Evolutionary conservation across 2,113 vertebrate species (phyloP).

Genomic region (Hippocampus abdominalis): DNA sequence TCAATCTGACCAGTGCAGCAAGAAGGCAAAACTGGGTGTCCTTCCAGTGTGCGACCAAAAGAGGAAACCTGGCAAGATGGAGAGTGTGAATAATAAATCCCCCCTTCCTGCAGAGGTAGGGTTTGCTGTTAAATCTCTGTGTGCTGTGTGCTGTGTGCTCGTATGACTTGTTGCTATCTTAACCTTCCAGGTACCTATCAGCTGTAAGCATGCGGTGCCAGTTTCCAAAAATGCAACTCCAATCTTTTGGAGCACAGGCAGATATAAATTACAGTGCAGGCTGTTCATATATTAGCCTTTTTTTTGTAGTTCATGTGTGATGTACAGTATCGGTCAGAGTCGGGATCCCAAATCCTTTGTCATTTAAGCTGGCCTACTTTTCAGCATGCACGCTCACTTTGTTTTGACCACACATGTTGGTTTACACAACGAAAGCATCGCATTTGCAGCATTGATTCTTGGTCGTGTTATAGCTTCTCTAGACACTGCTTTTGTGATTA

Average conservation of each 20-base stretch:
- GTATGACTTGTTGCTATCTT: background rate
- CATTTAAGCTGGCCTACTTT: background rate
- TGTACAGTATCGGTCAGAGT: background rate
- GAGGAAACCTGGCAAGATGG: slow-evolving; percentile 20
- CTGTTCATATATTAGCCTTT: background rate
- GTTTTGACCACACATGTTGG: background rate
- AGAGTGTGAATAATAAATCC: slow-evolving; percentile 13
- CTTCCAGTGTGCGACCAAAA: background rate
- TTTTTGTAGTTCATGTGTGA: background rate
- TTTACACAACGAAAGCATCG: background rate
- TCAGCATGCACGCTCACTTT: background rate
- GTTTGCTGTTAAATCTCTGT: slow-evolving; percentile 39
- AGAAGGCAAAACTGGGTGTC: slow-evolving; percentile 1
- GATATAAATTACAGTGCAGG: no score
- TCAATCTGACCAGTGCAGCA: slow-evolving; percentile 7
- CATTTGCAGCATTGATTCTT: background rate
- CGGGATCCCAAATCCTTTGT: background rate
- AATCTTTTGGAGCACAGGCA: background rate
- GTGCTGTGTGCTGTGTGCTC: slow-evolving; percentile 25
- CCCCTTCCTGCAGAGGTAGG: slow-evolving; percentile 61
- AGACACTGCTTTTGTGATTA: background rate
- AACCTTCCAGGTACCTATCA: slow-evolving; percentile 6
- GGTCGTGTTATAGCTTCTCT: background rate
- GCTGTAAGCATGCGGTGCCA: slow-evolving; percentile 17
- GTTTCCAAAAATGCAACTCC: slow-evolving; percentile 39